Evolutionary conservation across 2,113 vertebrate species (phyloP), one percentile per base, ranked within the genome.

Genomic region (Atractosteus spatula): DNA sequence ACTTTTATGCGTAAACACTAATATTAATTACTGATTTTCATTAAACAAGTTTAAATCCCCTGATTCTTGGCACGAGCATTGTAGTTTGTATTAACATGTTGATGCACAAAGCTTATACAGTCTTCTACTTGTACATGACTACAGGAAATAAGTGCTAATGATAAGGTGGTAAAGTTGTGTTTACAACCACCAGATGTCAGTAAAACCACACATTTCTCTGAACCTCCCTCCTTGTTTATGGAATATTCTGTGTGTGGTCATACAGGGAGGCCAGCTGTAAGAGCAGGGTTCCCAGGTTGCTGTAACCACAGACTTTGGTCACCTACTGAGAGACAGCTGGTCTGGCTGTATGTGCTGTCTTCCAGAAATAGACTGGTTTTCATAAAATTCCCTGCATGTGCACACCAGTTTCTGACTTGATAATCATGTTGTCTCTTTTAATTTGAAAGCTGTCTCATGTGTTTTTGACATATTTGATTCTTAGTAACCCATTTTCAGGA

Each of bases 171-270:
- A 41, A 29, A 17, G n/a, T 29, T 7, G 41, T 41, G 10, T 41
- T 10, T 12, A 65, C 29, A 43, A 65, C 62, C 62, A 65, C 41
- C n/a, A 65, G 62, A 65, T 65, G 62, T 29, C 62, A 65, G 62
- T 41, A 65, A 65, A 65, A 65, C 29, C 17, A 11, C 29, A 41
- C n/a, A 41, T 16, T 29, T 41, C 29, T 8, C 61, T n/a, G 61
- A n/a, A 29, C 7, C 0, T n/a, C 61, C 61, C 61, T 8, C 62
- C 62, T 8, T 3, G 3, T n/a, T 43, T 13, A 59, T 65, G 17
- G n/a, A 41, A 29, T 65, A 43, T 65, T 29, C 10, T 3, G 61
- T 16, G 29, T 41, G 62, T 43, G 29, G 17, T 65, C 17, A 65
- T 65, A 11, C 5, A 7, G 7, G 41, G 62, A 65, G 10, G 62